A percentile compares a stretch with the other conserved stretches of the same genome.
Evolutionary conservation across 2,888 invertebrate species (phyloP).

Genomic region (Pseudeuparius sepicola): DNA sequence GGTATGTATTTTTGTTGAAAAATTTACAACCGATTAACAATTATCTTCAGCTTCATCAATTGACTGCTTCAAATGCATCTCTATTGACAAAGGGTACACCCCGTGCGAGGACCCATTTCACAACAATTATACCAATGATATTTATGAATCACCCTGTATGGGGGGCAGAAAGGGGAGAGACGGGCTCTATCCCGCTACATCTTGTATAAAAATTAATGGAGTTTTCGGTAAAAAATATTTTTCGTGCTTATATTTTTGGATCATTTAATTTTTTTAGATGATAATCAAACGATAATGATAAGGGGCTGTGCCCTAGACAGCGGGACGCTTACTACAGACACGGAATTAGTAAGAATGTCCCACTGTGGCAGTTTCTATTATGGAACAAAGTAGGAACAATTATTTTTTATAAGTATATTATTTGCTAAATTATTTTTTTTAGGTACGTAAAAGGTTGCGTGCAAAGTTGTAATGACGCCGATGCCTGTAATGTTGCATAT

Average conservation of each 20-base stretch:
- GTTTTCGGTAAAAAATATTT: constrained; percentile 67
- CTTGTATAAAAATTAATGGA: constrained; percentile 92
- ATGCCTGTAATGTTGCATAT: constrained; percentile 65
- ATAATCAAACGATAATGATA: constrained; percentile 74
- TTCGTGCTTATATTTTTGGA: no score
- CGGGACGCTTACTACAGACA: constrained; percentile 90
- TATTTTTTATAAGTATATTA: constrained; percentile 6
- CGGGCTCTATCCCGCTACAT: constrained; percentile 92
- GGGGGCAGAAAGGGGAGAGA: constrained; percentile 87
- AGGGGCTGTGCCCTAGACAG: constrained; percentile 92
- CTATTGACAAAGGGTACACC: constrained; percentile 75
- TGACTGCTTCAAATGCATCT: constrained; percentile 96
- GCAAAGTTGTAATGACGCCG: constrained; percentile 88
- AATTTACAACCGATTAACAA: neutral
- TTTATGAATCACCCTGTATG: constrained; percentile 86
- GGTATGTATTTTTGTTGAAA: neutral
- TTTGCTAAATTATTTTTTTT: constrained; percentile 25
- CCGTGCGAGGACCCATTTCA: constrained; percentile 95
- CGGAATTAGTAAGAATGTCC: constrained; percentile 94
- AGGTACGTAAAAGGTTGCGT: constrained; percentile 88
- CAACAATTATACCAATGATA: constrained; percentile 75
- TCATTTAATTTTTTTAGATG: constrained; percentile 54
- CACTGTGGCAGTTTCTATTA: constrained; percentile 94
- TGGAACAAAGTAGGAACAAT: constrained; percentile 66
- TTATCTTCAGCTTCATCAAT: constrained; percentile 41